Evolutionary conservation across 2,797 vertebrate species (phyloP).

Genomic region (Sandelia bainsii): DNA sequence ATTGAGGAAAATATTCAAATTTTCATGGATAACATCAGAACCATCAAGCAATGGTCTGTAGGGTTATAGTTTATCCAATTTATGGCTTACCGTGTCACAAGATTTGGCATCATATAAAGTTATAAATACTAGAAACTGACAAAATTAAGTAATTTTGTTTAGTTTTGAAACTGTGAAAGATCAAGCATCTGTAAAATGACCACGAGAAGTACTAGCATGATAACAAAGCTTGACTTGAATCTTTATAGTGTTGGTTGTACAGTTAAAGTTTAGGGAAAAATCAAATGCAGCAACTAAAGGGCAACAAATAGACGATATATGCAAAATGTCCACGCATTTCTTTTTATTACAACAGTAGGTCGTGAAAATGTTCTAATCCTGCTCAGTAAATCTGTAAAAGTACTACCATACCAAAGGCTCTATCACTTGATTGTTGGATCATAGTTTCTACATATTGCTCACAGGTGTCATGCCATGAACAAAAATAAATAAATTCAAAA

Average conservation of each 20-base stretch:
- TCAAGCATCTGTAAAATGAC: no score
- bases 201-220: no score
- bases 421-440: no score
- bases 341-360: background rate
- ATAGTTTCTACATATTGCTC: no score
- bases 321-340: background rate
- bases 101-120: background rate
- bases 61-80: background rate
- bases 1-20: background rate
- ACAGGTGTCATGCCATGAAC: background rate
- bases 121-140: background rate
- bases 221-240: no score
- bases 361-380: no score
- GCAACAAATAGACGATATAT: background rate
- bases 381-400: background rate
- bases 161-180: no score
- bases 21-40: background rate
- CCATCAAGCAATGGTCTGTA: background rate
- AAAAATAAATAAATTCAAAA: background rate
- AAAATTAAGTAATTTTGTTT: no score
- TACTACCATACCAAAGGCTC: no score
- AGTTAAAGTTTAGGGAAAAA: no score
- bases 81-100: background rate
- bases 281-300: background rate
- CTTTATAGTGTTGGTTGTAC: no score